phyloP scores from a whole-genome alignment of 2,888 invertebrate genomes.

The Cryptosula pallasiana region DNA sequence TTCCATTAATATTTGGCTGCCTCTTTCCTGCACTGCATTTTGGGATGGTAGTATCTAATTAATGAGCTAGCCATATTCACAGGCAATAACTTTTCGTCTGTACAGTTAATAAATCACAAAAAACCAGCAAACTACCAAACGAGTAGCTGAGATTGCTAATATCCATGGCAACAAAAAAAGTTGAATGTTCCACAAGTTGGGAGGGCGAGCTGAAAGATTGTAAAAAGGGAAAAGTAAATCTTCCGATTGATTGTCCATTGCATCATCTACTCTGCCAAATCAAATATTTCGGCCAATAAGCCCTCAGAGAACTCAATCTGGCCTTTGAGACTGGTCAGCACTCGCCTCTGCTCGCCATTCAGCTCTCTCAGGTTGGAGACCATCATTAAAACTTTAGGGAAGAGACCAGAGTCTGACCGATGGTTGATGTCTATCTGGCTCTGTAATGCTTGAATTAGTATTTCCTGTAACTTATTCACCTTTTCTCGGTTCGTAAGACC shows the following conservation, averaged over 20 bases:
- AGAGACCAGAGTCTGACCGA: slow-evolving; percentile 42
- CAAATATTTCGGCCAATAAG: slow-evolving; percentile 19
- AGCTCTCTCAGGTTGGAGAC: slow-evolving; percentile 50
- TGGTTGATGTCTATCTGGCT: slow-evolving; percentile 42
- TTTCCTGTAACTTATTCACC: slow-evolving; percentile 46
- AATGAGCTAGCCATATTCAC: no score
- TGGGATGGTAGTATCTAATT: no score
- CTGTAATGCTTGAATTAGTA: slow-evolving; percentile 47
- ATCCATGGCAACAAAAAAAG: no score
- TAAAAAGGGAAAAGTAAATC: background rate
- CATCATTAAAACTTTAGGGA: slow-evolving; percentile 51
- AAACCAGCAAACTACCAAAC: no score
- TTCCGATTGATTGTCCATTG: background rate
- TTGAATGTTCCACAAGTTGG: background rate
- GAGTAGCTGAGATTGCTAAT: no score
- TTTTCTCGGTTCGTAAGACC: slow-evolving; percentile 47
- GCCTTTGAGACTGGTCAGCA: slow-evolving; percentile 45
- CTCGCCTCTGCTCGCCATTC: slow-evolving; percentile 48
- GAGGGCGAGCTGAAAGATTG: background rate
- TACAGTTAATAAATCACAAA: no score
- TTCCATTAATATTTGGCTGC: no score
- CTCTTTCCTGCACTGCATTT: no score
- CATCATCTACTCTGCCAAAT: slow-evolving; percentile 21
- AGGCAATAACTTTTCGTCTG: no score
- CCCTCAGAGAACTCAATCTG: slow-evolving; percentile 32